Evolutionary conservation across 1,140 invertebrate genomes (phyloP).

Genomic region (Phthorimaea operculella): DNA sequence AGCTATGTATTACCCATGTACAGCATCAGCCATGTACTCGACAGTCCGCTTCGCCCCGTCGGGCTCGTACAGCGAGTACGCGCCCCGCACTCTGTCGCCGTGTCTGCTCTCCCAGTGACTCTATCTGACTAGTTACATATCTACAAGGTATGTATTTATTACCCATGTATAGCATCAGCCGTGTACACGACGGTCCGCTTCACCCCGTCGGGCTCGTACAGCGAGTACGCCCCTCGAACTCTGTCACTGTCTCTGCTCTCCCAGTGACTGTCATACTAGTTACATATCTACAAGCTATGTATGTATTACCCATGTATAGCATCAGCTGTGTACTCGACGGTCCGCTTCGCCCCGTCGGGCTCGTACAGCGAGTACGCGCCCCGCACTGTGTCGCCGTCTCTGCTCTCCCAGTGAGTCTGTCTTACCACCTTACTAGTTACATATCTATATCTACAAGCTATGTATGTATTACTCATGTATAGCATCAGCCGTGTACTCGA

Average conservation of each 20-base stretch:
- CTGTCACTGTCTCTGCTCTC: constrained; percentile 70
- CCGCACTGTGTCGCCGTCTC: constrained; percentile 70
- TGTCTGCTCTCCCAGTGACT: constrained; percentile 69
- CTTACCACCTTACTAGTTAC: no score
- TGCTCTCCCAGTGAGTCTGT: constrained; percentile 70
- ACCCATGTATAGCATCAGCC: constrained; percentile 67
- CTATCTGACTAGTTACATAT: no score
- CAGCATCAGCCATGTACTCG: constrained; percentile 67
- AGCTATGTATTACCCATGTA: constrained; percentile 59
- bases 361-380: constrained; percentile 70
- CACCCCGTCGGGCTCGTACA: constrained; percentile 71
- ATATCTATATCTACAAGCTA: no score
- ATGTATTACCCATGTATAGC: constrained; percentile 58
- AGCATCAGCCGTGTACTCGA: constrained; percentile 69
- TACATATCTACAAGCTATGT: no score
- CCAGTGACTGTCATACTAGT: no score
- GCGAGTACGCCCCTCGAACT: constrained; percentile 69
- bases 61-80: constrained; percentile 69
- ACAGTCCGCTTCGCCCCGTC: constrained; percentile 69
- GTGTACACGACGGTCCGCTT: constrained; percentile 68
- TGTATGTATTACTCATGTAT: constrained; percentile 49
- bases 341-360: constrained; percentile 68
- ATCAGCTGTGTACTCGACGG: constrained; percentile 69
- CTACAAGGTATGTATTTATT: background rate
- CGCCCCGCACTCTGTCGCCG: constrained; percentile 70